Evolutionary conservation across 92 coral and sea anemone species (phyloP).

Genomic region (Epizoanthus scotinus): DNA sequence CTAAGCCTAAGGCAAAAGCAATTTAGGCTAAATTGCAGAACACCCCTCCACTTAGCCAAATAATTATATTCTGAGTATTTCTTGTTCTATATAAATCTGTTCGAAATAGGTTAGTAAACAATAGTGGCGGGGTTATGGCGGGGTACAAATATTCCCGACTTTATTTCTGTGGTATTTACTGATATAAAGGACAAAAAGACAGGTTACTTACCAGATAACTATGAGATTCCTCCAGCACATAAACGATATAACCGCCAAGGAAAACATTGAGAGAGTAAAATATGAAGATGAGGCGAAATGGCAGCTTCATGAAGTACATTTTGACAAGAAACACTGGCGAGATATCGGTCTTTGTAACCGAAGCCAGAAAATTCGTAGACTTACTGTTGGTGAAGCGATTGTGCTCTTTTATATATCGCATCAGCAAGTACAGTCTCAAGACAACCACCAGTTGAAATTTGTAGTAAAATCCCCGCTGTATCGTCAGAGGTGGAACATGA

Average conservation of each 20-base stretch:
- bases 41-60: too few relatives aligned
- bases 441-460: conserved; percentile 90
- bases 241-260: conserved; percentile 91
- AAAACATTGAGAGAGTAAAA: conserved; percentile 88
- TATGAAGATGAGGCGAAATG: conserved; percentile 77
- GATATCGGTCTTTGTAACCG: conserved; percentile 92
- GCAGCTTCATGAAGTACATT: conserved; percentile 85
- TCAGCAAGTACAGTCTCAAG: conserved; percentile 77
- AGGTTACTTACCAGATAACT: conserved; percentile 88
- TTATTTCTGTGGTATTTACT: not conserved
- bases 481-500: conserved; percentile 88
- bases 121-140: too few relatives aligned
- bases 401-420: conserved; percentile 85
- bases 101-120: too few relatives aligned
- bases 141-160: too few relatives aligned
- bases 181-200: conserved; percentile 12
- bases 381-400: conserved; percentile 84
- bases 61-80: too few relatives aligned
- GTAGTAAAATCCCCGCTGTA: conserved; percentile 64
- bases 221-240: conserved; percentile 81
- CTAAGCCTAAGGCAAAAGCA: too few relatives aligned
- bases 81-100: too few relatives aligned
- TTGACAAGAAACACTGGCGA: conserved; percentile 87
- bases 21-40: too few relatives aligned
- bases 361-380: conserved; percentile 84